Base-by-base conservation (phyloP, 2,113 vertebrate species). In the Zosterops hypoxanthus region DNA sequence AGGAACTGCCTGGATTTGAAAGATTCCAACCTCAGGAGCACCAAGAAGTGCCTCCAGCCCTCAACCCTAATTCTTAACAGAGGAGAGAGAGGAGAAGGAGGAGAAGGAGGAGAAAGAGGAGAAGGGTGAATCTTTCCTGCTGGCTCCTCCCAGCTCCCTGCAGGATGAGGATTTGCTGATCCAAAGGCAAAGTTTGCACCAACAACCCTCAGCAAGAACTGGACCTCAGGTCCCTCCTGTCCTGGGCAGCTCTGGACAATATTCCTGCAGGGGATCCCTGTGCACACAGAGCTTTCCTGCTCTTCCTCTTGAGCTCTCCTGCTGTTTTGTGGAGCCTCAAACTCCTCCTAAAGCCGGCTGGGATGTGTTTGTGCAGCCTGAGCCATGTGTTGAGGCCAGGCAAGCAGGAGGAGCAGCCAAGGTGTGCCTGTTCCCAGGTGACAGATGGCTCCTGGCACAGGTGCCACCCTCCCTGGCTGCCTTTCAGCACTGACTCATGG, bases 81-180 rank as follows among this genome's bases (percentile, higher is more conserved):
- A 20, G 61, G 65, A 39, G 34, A 34, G 47, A 75, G 50, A 77
- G 65, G 31, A 69, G 46, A 70, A 68, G 64, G 31, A 69, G 39
- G 11, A 39, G 39, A n/a, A 33, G 24, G n/a, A 26, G 18, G 47
- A 49, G 47, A 24, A 28, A 33, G 41, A 73, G 49, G 26, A 73
- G 50, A 72, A 55, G 42, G 42, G 39, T 39, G 39, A 42, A 42
- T 42, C 47, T 47, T 85, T 73, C 70, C 79, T 56, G 20, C 50
- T 34, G 23, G 18, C 34, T 33, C 42, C 42, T 59, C 63, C 20
- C 72, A 76, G 57, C 69, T 63, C 59, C 49, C 39, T 26, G 31
- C 57, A 59, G 73, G 1, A 1, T 0, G 0, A 17, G 69, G 57
- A 7, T 64, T 24, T 72, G 73, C 53, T 17, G 14, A 72, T 42